Conservation (phyloP, 1,140 invertebrate species). For the Macrosteles quadrilineatus region DNA sequence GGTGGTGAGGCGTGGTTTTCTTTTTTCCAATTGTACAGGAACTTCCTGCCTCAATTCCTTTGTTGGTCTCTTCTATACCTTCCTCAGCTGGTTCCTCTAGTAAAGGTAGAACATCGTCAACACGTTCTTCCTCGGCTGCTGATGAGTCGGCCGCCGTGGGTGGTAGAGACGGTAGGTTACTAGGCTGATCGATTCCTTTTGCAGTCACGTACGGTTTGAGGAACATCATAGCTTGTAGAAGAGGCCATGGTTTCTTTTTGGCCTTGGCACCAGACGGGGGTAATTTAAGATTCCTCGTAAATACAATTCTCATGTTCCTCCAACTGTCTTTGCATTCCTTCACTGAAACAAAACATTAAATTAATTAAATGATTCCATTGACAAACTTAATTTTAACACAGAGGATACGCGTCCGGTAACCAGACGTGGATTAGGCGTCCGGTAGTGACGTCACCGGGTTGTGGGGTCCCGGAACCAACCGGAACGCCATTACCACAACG, state of each 20-base stretch:
- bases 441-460: too few species aligned
- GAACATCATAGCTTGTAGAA: slow-evolving; percentile 25
- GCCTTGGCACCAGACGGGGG: slow-evolving; percentile 29
- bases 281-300: slow-evolving; percentile 32
- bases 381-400: too few species aligned
- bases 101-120: slow-evolving; percentile 23
- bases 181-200: slow-evolving; percentile 18
- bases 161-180: slow-evolving; percentile 21
- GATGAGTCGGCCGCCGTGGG: slow-evolving; percentile 4
- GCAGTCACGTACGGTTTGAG: slow-evolving; percentile 27
- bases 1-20: background rate
- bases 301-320: slow-evolving; percentile 27
- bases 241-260: slow-evolving; percentile 27
- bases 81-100: slow-evolving; percentile 15
- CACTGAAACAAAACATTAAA: slow-evolving; percentile 25
- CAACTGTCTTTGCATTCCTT: slow-evolving; percentile 33
- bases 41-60: background rate
- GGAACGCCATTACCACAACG: too few species aligned
- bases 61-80: slow-evolving; percentile 10
- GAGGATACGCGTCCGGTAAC: too few species aligned
- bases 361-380: slow-evolving; percentile 8
- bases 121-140: slow-evolving; percentile 21
- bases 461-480: too few species aligned
- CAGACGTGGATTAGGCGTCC: too few species aligned
- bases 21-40: slow-evolving; percentile 17